A percentile compares a stretch with the other conserved stretches of the same genome.
Evolutionary conservation across 2,113 vertebrate species (phyloP).

Genomic region (Motacilla alba): DNA sequence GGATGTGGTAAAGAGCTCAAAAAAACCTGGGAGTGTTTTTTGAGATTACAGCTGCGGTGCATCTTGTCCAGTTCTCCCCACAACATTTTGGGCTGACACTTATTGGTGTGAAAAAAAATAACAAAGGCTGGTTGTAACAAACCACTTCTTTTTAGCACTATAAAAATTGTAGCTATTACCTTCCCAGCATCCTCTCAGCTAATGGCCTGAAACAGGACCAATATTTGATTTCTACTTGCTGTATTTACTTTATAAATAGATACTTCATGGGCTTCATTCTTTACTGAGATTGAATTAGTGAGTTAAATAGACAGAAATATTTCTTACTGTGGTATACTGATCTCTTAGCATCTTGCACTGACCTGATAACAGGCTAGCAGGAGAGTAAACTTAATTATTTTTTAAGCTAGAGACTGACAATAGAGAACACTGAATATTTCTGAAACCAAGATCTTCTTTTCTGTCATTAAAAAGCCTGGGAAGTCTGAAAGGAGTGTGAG

Average conservation of each 20-base stretch:
- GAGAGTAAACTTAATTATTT: conserved; percentile 50
- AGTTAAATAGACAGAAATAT: conserved; percentile 54
- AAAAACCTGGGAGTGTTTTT: neutral
- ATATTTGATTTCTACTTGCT: conserved; percentile 57
- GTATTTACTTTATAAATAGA: conserved; percentile 62
- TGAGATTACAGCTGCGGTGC: neutral
- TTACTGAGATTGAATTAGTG: conserved; percentile 58
- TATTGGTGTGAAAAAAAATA: neutral
- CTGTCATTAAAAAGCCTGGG: neutral
- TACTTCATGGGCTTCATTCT: conserved; percentile 57
- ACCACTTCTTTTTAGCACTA: neutral
- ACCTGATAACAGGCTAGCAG: conserved; percentile 53
- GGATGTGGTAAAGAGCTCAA: neutral
- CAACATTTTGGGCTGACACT: neutral
- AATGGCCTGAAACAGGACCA: conserved; percentile 52
- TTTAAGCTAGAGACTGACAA: conserved; percentile 28
- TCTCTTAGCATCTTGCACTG: conserved; percentile 55
- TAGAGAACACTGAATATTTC: conserved; percentile 31
- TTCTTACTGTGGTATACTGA: neutral
- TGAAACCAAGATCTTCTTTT: neutral
- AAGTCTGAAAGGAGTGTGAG: neutral
- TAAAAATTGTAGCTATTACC: neutral
- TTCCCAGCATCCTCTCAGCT: conserved; percentile 28
- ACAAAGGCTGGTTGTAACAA: neutral
- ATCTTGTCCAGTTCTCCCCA: neutral